Conservation (phyloP, 2,113 vertebrate genomes). For the Callithrix jacchus region DNA sequence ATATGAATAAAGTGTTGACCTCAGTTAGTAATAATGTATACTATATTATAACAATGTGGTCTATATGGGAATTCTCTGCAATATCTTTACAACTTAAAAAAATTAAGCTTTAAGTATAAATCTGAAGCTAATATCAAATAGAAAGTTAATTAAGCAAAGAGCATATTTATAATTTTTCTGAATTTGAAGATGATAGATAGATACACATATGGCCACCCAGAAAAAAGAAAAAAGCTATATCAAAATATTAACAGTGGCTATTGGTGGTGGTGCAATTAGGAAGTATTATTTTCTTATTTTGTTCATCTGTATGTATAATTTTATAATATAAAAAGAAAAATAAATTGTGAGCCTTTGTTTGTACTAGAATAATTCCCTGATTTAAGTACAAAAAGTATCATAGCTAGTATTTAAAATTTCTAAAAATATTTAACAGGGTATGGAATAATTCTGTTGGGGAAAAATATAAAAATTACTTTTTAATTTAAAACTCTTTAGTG, state of each 20-base stretch:
- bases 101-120: neutral
- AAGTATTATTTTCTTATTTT: constrained; percentile 24
- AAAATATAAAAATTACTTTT: neutral
- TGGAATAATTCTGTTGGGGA: neutral
- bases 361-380: neutral
- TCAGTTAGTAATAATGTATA: neutral
- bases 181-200: neutral
- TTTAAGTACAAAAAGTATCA: neutral
- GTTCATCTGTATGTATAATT: neutral
- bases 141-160: neutral
- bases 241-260: constrained; percentile 1
- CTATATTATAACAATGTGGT: neutral
- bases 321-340: neutral
- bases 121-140: neutral
- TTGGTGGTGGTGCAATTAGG: neutral
- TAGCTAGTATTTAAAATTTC: constrained; percentile 14
- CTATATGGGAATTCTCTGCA: neutral
- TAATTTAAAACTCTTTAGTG: neutral
- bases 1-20: neutral
- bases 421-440: neutral
- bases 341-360: neutral
- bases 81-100: neutral
- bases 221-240: neutral
- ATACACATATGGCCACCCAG: neutral
- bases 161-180: neutral